Conservation (phyloP, 2,113 vertebrate genomes). For the Theristicus caerulescens region DNA sequence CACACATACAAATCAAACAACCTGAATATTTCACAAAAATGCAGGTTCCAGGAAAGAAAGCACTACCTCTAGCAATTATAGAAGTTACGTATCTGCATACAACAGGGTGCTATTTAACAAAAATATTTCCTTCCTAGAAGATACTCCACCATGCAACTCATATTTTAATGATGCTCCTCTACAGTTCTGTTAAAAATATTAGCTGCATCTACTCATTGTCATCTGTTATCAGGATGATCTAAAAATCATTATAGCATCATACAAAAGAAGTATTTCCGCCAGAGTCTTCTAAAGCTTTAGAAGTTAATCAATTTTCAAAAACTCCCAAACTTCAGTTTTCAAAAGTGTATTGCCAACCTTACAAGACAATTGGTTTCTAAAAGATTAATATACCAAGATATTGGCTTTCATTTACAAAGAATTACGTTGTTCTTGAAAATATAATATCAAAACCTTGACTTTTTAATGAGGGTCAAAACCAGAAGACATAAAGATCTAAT, state of each 20-base stretch:
- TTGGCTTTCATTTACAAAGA: neutral
- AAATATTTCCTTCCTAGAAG: neutral
- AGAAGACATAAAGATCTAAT: neutral
- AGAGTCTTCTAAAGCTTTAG: neutral
- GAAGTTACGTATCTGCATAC: neutral
- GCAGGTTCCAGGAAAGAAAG: neutral
- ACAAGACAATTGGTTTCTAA: neutral
- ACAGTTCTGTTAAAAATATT: neutral
- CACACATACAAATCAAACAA: neutral
- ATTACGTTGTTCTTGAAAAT: neutral
- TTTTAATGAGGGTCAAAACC: neutral
- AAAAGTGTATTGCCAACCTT: neutral
- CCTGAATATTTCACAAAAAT: neutral
- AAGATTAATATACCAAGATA: neutral
- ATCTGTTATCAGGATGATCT: neutral
- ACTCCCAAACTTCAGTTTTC: neutral
- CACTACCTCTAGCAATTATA: neutral
- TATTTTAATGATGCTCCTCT: neutral
- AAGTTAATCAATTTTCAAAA: neutral
- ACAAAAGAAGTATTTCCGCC: neutral
- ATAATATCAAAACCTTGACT: neutral
- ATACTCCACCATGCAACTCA: accelerated
- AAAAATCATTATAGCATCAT: neutral
- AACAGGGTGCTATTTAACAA: neutral
- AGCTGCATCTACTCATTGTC: neutral